These are phyloP conservation scores for Corythornis vintsioides DNA, from an alignment of 2,113 vertebrate genomes.

Conservation along the genomic window DNA sequence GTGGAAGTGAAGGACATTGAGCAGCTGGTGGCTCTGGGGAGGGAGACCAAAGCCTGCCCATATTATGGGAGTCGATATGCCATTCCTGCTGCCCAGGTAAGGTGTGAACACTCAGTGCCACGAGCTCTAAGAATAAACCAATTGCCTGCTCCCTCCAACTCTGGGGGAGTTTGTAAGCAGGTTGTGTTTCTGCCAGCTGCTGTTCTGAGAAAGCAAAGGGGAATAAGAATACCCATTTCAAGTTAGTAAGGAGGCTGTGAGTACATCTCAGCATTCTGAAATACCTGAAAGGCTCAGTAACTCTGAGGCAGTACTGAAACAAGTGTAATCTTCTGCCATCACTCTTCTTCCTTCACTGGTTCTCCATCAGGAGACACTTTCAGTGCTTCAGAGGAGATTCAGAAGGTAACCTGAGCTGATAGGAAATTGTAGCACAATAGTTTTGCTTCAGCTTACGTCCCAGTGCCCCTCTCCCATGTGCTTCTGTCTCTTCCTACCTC, in stretches of 20 bases:
- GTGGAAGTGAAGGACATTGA: slow-evolving; percentile 89
- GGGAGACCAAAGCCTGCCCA: slow-evolving; percentile 83
- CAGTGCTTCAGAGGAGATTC: background rate
- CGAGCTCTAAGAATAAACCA: background rate
- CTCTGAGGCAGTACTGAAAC: background rate
- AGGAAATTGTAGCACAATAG: background rate
- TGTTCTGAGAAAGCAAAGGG: background rate
- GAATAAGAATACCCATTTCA: background rate
- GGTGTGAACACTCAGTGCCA: background rate
- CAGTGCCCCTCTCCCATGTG: background rate
- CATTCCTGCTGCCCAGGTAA: slow-evolving; percentile 87
- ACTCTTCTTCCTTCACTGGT: background rate
- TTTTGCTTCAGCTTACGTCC: background rate
- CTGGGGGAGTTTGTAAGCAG: background rate
- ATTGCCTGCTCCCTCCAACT: background rate
- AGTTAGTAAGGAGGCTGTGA: background rate
- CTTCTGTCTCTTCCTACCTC: background rate
- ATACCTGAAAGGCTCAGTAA: background rate
- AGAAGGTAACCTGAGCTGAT: background rate
- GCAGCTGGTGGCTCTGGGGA: slow-evolving; percentile 85
- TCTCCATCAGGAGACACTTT: background rate
- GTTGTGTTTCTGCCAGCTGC: background rate
- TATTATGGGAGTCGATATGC: slow-evolving; percentile 90
- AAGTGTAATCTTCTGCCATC: background rate
- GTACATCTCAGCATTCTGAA: background rate